Evolutionary conservation across 2,113 vertebrate species (phyloP).

Genomic region (Pagrus major): DNA sequence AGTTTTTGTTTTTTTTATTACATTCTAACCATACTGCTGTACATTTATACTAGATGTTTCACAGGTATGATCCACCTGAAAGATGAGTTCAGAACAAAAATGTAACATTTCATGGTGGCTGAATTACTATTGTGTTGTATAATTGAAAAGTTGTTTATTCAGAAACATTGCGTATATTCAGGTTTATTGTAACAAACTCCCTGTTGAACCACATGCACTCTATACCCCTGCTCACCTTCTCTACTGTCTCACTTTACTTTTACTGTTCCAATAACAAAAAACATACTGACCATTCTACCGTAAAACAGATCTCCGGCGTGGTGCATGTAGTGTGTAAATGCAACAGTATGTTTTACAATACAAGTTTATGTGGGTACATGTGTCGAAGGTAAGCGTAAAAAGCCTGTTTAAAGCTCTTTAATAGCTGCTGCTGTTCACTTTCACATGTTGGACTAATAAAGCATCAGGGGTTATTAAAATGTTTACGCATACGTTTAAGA

Average conservation of each 20-base stretch:
- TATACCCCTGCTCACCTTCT: background rate
- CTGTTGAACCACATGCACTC: background rate
- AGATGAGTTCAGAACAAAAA: background rate
- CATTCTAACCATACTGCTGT: background rate
- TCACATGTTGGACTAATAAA: conserved; percentile 75
- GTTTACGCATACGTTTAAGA: conserved; percentile 65
- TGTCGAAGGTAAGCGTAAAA: conserved; percentile 71
- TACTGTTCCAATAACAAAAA: conserved; percentile 23
- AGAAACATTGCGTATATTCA: background rate
- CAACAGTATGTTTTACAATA: conserved; percentile 47
- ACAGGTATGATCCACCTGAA: background rate
- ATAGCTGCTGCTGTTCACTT: conserved; percentile 57
- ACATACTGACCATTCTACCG: background rate
- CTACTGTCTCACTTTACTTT: conserved; percentile 15
- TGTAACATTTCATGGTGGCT: background rate
- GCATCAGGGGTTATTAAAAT: conserved; percentile 72
- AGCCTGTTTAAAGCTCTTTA: conserved; percentile 71
- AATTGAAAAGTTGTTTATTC: background rate
- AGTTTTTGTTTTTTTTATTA: background rate
- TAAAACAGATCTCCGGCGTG: conserved; percentile 33
- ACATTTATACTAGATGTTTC: background rate
- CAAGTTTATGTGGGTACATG: conserved; percentile 51
- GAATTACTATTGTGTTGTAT: background rate
- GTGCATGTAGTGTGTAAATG: conserved; percentile 45
- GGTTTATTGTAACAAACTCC: background rate